Evolutionary conservation across 1,140 invertebrate species (phyloP).

Genomic region (Scylla paramamosain): DNA sequence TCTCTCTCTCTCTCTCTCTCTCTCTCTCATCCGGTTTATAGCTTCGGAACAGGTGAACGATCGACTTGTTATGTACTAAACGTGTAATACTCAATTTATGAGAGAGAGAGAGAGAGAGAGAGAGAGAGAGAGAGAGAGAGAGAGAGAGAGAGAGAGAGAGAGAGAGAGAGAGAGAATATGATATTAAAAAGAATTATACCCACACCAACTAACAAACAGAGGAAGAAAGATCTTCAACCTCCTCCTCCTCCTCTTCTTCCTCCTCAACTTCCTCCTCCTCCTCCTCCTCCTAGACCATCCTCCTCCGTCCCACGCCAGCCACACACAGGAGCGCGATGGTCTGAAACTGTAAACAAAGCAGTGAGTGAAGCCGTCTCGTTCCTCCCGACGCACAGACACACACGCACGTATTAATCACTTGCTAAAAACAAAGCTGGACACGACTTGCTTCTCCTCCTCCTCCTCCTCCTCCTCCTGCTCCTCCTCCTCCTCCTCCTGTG

Average conservation of each 20-base stretch:
- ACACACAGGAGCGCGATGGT: background rate
- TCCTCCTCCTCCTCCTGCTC: background rate
- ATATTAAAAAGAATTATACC: no score
- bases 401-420: background rate
- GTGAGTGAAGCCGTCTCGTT: background rate
- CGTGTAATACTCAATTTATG: background rate
- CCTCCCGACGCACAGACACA: background rate
- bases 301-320: background rate
- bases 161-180: no score
- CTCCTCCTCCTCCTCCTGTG: background rate
- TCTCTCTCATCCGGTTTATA: no score
- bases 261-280: no score
- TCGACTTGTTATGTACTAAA: background rate
- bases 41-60: background rate
- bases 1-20: no score
- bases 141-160: slow-evolving; percentile 5
- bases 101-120: slow-evolving; percentile 1
- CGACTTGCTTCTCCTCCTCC: background rate
- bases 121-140: slow-evolving; percentile 20
- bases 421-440: background rate
- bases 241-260: no score
- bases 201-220: no score
- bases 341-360: background rate
- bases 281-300: no score
- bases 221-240: no score